Percentiles rank a stretch among this genome's conserved stretches.
These are phyloP conservation scores for Eulemur mongoz DNA, from an alignment of 2,797 vertebrate genomes.

Conservation along the genomic window DNA sequence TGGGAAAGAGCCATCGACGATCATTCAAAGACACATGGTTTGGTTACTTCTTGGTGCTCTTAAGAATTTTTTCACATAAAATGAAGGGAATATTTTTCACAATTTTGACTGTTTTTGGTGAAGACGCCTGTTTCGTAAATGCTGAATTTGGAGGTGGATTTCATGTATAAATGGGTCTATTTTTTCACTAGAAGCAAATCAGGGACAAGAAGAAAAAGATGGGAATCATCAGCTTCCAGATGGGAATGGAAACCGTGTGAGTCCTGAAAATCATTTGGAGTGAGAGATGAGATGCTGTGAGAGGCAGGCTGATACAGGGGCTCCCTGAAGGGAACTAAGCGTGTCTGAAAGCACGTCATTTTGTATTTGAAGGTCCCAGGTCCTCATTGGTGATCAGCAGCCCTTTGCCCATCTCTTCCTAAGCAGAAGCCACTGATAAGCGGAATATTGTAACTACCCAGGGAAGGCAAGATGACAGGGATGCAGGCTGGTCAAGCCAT, in stretches of 20 bases:
- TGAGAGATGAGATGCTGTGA: background rate
- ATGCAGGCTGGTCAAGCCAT: fast-evolving
- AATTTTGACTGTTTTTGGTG: background rate
- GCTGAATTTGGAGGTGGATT: background rate
- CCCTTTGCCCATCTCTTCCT: background rate
- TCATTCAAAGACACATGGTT: background rate
- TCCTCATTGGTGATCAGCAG: background rate
- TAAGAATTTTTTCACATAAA: background rate
- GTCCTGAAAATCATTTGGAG: background rate
- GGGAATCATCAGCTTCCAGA: background rate
- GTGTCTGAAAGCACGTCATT: background rate
- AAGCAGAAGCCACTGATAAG: background rate
- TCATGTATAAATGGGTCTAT: background rate
- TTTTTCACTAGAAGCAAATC: background rate
- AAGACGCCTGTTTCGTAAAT: background rate
- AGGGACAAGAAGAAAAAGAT: background rate
- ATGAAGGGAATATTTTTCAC: background rate
- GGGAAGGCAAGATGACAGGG: background rate
- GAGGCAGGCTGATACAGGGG: background rate
- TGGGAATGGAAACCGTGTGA: background rate
- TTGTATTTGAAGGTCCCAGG: background rate
- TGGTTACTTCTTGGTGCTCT: background rate
- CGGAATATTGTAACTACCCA: background rate
- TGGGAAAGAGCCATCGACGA: background rate
- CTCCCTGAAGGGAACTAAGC: background rate